Percentiles rank a stretch among this genome's conserved stretches.
These are phyloP conservation scores for Chloropsis cyanopogon DNA, from an alignment of 2,113 vertebrate species.

Conservation along the genomic window DNA sequence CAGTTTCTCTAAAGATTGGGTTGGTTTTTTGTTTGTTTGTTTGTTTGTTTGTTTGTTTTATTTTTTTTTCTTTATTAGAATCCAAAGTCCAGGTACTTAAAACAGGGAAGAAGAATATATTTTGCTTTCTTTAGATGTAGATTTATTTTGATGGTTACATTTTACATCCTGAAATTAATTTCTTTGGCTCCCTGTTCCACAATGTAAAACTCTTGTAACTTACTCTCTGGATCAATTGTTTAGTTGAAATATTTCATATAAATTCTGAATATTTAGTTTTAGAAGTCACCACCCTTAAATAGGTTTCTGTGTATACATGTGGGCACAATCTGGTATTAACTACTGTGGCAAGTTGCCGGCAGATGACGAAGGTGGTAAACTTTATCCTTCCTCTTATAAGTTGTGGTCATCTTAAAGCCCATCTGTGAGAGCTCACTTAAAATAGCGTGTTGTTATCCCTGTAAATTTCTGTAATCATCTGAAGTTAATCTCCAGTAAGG, in stretches of 20 bases:
- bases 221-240: background rate
- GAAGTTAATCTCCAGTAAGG: background rate
- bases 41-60: no score
- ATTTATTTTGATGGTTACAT: background rate
- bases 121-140: background rate
- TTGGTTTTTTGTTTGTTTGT: background rate
- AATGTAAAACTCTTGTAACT: background rate
- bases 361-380: background rate
- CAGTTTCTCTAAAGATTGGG: background rate
- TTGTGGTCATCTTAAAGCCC: background rate
- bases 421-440: constrained; percentile 14
- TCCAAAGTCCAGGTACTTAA: background rate
- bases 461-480: constrained; percentile 9
- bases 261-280: background rate
- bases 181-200: background rate
- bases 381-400: background rate
- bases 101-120: background rate
- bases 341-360: background rate
- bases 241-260: background rate
- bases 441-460: background rate
- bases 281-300: background rate
- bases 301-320: background rate
- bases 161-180: background rate
- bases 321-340: background rate
- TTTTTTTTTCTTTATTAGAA: background rate